Evolutionary conservation across 2,888 invertebrate genomes (phyloP), one percentile per base, ranked within the genome.

Genomic region (Noctuana brunneofusca): DNA sequence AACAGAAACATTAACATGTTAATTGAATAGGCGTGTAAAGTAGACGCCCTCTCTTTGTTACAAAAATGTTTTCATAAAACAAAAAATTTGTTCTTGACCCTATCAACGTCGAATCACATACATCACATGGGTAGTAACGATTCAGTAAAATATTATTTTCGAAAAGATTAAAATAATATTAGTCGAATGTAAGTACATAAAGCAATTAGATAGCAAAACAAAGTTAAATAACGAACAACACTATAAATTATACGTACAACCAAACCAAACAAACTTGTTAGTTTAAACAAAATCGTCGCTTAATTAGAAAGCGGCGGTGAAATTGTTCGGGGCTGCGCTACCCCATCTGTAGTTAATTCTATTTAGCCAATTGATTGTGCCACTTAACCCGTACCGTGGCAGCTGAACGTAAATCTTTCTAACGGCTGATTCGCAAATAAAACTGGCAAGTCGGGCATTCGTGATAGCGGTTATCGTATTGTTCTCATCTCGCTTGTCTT

Each of bases 381-480:
- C 78, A 79, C 73, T 82, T 80, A 83, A 83, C 78, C 82, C 78
- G 74, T 72, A 72, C 71, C 72, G 73, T 73, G 74, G 78, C 76
- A 78, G 75, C 74, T 71, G 75, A 70, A 73, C 78, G 80, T 86
- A 87, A 86, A 88, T 86, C 86, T 84, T 79, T 79, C 79, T 81
- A 84, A 83, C 81, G 78, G 80, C 75, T 75, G 78, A 79, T 80
- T 75, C 75, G 76, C 76, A 83, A 87, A 85, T 79, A 85, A 86
- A 86, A 84, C 76, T 71, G 76, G 32, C 72, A 71, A 79, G 68
- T 74, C 73, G 74, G 79, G 75, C 69, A 80, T 80, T 80, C 76
- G 73, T 80, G 81, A 85, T 84, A 83, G 76, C 74, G 67, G 79
- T 82, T 85, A 87, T 86, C 84, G 79, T 72, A 65, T 68, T 69